Percentiles rank a stretch among this genome's conserved stretches.
Evolutionary conservation across 2,888 invertebrate genomes (phyloP).

Genomic region (Pimpla rufipes): DNA sequence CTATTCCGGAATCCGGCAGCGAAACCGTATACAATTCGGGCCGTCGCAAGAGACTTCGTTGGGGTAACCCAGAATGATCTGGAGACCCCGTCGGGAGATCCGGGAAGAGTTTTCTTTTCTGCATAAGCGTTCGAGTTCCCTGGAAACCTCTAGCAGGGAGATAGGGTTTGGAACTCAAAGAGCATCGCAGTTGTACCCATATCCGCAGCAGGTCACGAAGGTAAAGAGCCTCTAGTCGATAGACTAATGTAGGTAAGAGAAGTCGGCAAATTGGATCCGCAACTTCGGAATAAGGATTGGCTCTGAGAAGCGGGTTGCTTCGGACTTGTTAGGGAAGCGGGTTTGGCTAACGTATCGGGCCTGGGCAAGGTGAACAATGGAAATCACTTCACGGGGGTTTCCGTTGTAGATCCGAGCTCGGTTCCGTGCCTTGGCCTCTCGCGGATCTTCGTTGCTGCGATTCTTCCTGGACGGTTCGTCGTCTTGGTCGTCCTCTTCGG

Average conservation of each 20-base stretch:
- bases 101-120: conserved; percentile 86
- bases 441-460: conserved; percentile 79
- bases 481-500: conserved; percentile 82
- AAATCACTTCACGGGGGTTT: conserved; percentile 46
- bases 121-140: conserved; percentile 83
- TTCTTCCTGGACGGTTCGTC: conserved; percentile 69
- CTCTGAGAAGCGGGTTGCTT: conserved; percentile 89
- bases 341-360: conserved; percentile 75
- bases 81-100: conserved; percentile 87
- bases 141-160: conserved; percentile 87
- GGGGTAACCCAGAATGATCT: conserved; percentile 86
- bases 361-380: conserved; percentile 72
- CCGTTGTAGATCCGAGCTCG: conserved; percentile 79
- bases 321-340: conserved; percentile 86
- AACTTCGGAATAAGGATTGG: conserved; percentile 91
- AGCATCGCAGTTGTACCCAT: conserved; percentile 88
- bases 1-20: conserved; percentile 88
- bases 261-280: conserved; percentile 90
- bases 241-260: conserved; percentile 90
- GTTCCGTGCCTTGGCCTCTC: conserved; percentile 85
- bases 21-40: conserved; percentile 86
- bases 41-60: conserved; percentile 86
- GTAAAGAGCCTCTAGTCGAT: conserved; percentile 89
- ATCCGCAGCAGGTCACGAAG: conserved; percentile 93
- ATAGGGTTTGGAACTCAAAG: conserved; percentile 86